Conservation (phyloP, 2,888 invertebrate species). For the Trissolcus brochymenae region DNA sequence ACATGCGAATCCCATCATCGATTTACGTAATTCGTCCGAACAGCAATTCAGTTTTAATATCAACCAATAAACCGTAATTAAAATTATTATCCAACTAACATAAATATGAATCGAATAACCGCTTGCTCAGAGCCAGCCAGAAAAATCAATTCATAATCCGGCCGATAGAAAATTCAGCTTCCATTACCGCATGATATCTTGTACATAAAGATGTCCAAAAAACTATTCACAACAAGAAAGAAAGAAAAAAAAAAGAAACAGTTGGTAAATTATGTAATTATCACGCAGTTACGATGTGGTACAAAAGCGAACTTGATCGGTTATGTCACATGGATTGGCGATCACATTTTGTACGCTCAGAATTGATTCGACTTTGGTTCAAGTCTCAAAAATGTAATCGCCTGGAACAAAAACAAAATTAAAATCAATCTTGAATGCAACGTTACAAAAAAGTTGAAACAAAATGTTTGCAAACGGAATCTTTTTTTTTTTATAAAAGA, state of each 20-base stretch:
- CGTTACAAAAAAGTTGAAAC: too few species aligned
- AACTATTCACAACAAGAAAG: background rate
- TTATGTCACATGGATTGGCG: constrained; percentile 29
- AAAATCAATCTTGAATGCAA: too few species aligned
- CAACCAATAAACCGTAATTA: background rate
- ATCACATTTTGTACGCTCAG: constrained; percentile 3
- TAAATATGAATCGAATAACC: too few species aligned
- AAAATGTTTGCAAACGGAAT: too few species aligned
- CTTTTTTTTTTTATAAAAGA: too few species aligned
- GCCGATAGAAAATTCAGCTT: background rate
- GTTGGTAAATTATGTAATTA: constrained; percentile 3
- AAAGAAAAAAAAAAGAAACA: too few species aligned
- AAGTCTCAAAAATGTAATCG: too few species aligned
- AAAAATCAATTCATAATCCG: background rate
- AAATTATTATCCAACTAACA: background rate
- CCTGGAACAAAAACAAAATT: too few species aligned
- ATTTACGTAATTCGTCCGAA: background rate
- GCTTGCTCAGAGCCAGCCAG: background rate
- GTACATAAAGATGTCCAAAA: constrained; percentile 1
- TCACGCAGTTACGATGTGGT: background rate
- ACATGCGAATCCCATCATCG: background rate
- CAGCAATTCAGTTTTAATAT: background rate
- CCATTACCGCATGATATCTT: background rate
- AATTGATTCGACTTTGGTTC: too few species aligned
- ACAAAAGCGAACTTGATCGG: constrained; percentile 2